Evolutionary conservation across 2,797 vertebrate genomes (phyloP).

Genomic region (Poeciliopsis infans): DNA sequence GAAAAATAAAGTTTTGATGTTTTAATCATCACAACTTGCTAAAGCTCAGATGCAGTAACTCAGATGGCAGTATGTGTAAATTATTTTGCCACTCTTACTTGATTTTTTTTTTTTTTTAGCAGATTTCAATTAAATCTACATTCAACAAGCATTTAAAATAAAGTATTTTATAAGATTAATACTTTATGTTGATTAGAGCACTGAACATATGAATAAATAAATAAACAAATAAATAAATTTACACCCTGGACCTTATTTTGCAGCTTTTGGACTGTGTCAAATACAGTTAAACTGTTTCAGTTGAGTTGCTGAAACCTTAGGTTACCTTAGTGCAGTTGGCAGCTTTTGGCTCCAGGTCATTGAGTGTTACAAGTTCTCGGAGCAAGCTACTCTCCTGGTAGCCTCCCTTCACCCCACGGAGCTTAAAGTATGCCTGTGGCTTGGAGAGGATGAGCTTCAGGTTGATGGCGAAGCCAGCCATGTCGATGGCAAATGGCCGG

Average conservation of each 20-base stretch:
- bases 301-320: not conserved
- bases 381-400: conserved; percentile 99
- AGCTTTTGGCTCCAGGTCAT: conserved; percentile 97
- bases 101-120: not conserved
- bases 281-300: not conserved
- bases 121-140: not conserved
- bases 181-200: not conserved
- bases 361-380: conserved; percentile 94
- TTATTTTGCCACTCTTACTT: not conserved
- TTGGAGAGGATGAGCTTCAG: conserved; percentile 94
- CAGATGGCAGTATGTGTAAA: not conserved
- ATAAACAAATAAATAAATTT: not conserved
- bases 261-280: not conserved
- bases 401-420: conserved; percentile 95
- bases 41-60: not conserved
- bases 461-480: conserved; percentile 98
- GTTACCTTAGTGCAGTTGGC: conserved; percentile 99
- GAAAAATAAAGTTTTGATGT: not conserved
- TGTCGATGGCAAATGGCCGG: conserved; percentile 98
- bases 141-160: not conserved
- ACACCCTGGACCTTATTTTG: not conserved
- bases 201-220: not conserved
- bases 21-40: not conserved
- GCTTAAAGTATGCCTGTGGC: conserved; percentile 97
- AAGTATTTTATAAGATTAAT: not conserved